These are phyloP conservation scores for Harpagifer antarcticus DNA, from an alignment of 2,797 vertebrate genomes.

Conservation along the genomic window DNA sequence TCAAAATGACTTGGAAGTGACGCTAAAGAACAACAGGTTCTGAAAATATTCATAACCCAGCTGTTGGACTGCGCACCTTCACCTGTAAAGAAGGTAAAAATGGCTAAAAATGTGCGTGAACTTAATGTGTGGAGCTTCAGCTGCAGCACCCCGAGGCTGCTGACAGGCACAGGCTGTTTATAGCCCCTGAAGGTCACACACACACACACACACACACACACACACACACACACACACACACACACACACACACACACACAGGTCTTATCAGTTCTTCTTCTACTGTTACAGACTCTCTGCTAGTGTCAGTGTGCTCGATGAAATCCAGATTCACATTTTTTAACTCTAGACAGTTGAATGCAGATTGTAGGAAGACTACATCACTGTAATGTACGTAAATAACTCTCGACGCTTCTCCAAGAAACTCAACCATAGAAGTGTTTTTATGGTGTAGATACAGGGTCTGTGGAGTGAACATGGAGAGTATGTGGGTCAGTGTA, in stretches of 20 bases:
- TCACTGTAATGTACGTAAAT: neutral
- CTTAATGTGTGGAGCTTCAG: neutral
- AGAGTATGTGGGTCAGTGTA: conserved; percentile 5
- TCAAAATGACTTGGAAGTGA: neutral
- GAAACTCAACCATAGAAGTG: neutral
- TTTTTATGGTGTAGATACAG: neutral
- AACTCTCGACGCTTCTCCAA: neutral
- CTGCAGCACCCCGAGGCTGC: neutral
- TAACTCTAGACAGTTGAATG: neutral
- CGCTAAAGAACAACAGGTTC: neutral
- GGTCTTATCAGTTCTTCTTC: conserved; percentile 6
- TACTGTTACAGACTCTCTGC: conserved; percentile 10
- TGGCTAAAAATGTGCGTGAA: neutral
- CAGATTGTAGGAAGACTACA: neutral
- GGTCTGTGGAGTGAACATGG: neutral
- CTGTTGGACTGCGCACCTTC: too few relatives aligned
- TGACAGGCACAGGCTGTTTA: conserved; percentile 17
- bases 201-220: conserved; percentile 1
- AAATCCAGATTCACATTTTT: neutral
- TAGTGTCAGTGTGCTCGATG: neutral
- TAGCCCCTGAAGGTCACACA: conserved; percentile 10
- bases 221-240: neutral
- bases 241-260: conserved; percentile 1
- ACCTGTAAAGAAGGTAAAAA: neutral
- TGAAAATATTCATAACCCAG: too few relatives aligned